phyloP scores from a whole-genome alignment of 2,797 vertebrate genomes.

The Phoeniculus purpureus region DNA sequence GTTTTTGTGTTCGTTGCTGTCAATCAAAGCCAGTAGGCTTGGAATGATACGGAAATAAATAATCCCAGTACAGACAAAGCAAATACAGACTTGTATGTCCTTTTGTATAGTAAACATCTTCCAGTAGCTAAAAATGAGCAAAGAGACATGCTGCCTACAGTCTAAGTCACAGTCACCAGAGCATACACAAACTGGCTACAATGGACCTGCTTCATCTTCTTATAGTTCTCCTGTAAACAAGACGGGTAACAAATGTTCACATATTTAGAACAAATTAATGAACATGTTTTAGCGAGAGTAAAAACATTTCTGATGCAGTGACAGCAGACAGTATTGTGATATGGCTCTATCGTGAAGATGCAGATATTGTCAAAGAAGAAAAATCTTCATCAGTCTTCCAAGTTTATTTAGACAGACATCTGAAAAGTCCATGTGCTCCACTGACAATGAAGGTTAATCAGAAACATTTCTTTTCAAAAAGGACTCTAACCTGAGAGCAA shows the following conservation, averaged over 20 bases:
- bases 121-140: neutral
- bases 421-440: neutral
- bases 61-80: neutral
- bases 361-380: neutral
- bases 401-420: neutral
- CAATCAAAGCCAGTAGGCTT: neutral
- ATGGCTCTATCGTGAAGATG: neutral
- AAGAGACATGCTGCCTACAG: accelerated
- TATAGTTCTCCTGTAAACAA: neutral
- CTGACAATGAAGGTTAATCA: neutral
- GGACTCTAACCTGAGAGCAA: neutral
- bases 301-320: neutral
- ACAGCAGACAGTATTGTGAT: neutral
- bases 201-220: neutral
- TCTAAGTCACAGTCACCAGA: neutral
- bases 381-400: neutral
- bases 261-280: neutral
- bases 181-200: neutral
- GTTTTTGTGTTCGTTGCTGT: neutral
- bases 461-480: neutral
- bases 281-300: neutral
- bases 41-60: neutral
- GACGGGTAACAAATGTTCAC: neutral
- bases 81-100: neutral
- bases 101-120: neutral